Percentiles rank a stretch among this genome's conserved stretches.
phyloP scores from a whole-genome alignment of 2,113 vertebrate species.

The Rousettus leschenaultii region DNA sequence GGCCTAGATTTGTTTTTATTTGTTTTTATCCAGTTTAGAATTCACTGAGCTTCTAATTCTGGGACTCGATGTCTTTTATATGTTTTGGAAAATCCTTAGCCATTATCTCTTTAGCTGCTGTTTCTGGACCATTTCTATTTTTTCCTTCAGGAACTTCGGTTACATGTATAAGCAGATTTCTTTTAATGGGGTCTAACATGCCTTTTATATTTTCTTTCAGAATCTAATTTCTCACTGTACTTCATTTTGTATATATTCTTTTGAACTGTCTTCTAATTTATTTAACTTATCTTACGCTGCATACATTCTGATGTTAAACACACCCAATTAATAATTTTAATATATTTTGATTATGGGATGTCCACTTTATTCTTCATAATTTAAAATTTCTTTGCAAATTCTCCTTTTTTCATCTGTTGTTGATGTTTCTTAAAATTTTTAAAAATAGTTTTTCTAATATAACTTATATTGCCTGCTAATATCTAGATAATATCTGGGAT shows the following conservation, averaged over 20 bases:
- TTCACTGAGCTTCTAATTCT: neutral
- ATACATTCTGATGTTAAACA: neutral
- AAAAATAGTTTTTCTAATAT: neutral
- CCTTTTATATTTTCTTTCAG: neutral
- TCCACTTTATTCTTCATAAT: neutral
- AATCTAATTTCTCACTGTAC: neutral
- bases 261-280: neutral
- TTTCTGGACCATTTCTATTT: neutral
- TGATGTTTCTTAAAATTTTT: neutral
- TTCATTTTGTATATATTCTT: neutral
- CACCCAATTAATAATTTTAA: neutral
- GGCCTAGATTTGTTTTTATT: neutral
- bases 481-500: neutral
- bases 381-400: neutral
- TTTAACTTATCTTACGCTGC: neutral
- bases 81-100: neutral
- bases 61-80: neutral
- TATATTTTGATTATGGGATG: neutral
- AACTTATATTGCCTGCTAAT: neutral
- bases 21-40: neutral
- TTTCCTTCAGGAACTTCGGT: neutral
- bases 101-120: neutral
- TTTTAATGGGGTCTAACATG: neutral
- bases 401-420: neutral
- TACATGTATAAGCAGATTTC: neutral